Evolutionary conservation across 2,888 invertebrate genomes (phyloP).

Genomic region (Minunthozetes semirufus): DNA sequence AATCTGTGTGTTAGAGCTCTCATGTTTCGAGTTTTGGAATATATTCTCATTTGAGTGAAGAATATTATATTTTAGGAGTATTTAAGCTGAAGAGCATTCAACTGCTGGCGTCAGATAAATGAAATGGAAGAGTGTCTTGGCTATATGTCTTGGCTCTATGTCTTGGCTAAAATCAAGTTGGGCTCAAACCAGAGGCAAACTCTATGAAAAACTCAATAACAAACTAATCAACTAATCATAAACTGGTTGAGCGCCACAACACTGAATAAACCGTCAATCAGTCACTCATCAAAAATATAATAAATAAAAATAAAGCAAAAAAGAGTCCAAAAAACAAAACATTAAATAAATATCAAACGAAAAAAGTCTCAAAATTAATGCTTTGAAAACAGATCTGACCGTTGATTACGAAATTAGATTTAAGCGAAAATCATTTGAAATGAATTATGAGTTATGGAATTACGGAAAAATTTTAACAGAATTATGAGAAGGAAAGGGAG

Average conservation of each 20-base stretch:
- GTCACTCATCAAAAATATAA: neutral
- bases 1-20: neutral
- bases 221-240: conserved; percentile 17
- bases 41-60: neutral
- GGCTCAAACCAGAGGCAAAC: neutral
- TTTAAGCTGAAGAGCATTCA: conserved; percentile 10
- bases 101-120: conserved; percentile 17
- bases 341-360: neutral
- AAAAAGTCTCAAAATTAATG: neutral
- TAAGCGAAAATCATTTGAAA: too few species aligned
- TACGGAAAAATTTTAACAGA: too few species aligned
- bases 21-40: neutral
- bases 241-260: neutral
- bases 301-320: neutral
- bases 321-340: neutral
- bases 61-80: neutral
- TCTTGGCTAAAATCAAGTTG: too few species aligned
- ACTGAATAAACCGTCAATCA: neutral
- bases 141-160: neutral
- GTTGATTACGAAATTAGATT: too few species aligned
- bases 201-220: neutral
- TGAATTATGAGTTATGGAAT: too few species aligned
- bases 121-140: neutral
- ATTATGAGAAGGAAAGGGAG: too few species aligned
- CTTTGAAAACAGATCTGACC: neutral